A percentile compares a stretch with the other conserved stretches of the same genome.
Evolutionary conservation across 2,888 invertebrate species (phyloP).

Genomic region (Phyllotreta striolata): DNA sequence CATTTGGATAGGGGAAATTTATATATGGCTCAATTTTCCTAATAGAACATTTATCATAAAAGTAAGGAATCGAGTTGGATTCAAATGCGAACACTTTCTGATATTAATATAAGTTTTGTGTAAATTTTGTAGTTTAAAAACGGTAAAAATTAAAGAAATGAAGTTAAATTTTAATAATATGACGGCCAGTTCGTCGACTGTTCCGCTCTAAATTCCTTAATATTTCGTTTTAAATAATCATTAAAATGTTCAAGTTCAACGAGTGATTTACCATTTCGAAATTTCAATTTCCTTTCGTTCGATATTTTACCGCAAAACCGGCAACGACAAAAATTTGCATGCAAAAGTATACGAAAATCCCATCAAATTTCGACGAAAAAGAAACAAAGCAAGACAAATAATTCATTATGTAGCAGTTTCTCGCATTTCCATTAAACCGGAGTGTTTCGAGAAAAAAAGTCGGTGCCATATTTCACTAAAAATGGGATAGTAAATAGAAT

Average conservation of each 20-base stretch:
- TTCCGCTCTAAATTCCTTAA: slow-evolving; percentile 13
- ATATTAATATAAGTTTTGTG: too few species aligned
- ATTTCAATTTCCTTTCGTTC: not conserved
- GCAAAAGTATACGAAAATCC: too few species aligned
- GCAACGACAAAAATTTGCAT: not conserved
- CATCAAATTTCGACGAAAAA: not conserved
- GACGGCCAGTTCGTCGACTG: slow-evolving; percentile 18
- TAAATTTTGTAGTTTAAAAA: too few species aligned
- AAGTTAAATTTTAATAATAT: not conserved
- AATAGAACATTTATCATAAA: too few species aligned
- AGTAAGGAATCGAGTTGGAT: too few species aligned
- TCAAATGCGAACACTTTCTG: too few species aligned
- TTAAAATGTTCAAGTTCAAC: slow-evolving; percentile 10
- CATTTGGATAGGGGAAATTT: too few species aligned
- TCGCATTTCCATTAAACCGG: slow-evolving; percentile 23
- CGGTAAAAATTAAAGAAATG: not conserved
- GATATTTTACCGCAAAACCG: not conserved
- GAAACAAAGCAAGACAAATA: slow-evolving; percentile 4
- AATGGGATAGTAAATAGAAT: slow-evolving; percentile 36
- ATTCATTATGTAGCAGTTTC: slow-evolving; percentile 1
- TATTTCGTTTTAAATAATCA: not conserved
- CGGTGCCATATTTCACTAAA: slow-evolving; percentile 27
- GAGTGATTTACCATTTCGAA: not conserved
- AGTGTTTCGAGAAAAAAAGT: slow-evolving; percentile 17
- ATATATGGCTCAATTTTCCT: too few species aligned